Base-by-base conservation (phyloP, 2,113 vertebrate species). In the Cyprinodon tularosa region DNA sequence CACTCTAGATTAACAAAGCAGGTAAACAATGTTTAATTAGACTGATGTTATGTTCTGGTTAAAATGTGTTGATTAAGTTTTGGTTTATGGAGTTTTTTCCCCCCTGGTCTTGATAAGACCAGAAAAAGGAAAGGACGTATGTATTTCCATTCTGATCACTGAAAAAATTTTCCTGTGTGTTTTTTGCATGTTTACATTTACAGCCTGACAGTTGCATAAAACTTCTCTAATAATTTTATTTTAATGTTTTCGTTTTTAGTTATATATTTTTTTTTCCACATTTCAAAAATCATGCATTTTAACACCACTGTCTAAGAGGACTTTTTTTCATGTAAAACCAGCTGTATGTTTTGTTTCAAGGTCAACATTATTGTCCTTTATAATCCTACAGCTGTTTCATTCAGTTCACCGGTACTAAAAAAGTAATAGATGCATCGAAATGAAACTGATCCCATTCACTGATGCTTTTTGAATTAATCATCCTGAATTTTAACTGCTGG, bases 401-500 rank as follows among this genome's bases (percentile, higher is more conserved):
- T 20, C n/a, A 76, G 38, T 65, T 44, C 3, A 11, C 2, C 42
- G 29, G 22, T n/a, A 20, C 20, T 6, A 0, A 29, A 36, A 39
- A 68, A 13, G 64, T 62, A 5, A 63, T 72, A 10, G 48, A 75
- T 69, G 61, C 47, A 3, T 9, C 8, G 20, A 77, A 12, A 37
- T 66, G 53, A 80, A 66, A 12, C 13, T 64, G 14, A 15, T 40
- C 10, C 62, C 6, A 1, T n/a, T 14, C 12, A 14, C 2, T 39
- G 15, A 29, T 22, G 12, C 0, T 68, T 20, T 4, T 7, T 38
- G 15, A 37, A 4, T 53, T 38, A 40, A 42, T 65, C 9, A 17
- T 73, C 81, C 40, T 29, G 29, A 29, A 29, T 29, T 29, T 29
- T 29, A 29, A 48, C 57, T 71, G 66, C n/a, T 66, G 17, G 37